Percentiles rank a stretch among this genome's conserved stretches.
These are phyloP conservation scores for Nymphalis io DNA, from an alignment of 1,140 invertebrate genomes.

Conservation along the genomic window DNA sequence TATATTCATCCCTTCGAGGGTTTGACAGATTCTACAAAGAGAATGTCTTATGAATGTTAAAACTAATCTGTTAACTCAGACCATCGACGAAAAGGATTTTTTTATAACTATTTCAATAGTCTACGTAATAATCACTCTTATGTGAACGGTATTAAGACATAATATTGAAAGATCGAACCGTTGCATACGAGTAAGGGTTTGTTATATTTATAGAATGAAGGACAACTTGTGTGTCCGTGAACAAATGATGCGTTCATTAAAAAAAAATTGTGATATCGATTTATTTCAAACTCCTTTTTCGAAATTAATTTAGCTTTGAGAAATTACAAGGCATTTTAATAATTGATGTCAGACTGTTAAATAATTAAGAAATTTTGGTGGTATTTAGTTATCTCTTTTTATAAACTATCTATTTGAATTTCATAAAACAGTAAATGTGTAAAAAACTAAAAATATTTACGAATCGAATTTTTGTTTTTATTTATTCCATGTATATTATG, in stretches of 20 bases:
- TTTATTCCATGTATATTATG: neutral
- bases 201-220: slow-evolving; percentile 51
- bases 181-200: slow-evolving; percentile 11
- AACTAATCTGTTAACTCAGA: slow-evolving; percentile 14
- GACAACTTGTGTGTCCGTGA: slow-evolving; percentile 44
- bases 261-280: slow-evolving; percentile 11
- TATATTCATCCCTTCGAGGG: slow-evolving; percentile 12
- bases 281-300: neutral
- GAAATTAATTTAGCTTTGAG: neutral
- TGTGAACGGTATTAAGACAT: neutral
- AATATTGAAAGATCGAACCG: neutral
- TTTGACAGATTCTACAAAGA: slow-evolving; percentile 12
- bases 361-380: too few species aligned
- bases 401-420: too few species aligned
- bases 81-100: slow-evolving; percentile 1
- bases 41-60: slow-evolving; percentile 19
- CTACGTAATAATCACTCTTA: slow-evolving; percentile 4
- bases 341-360: too few species aligned
- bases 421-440: too few species aligned
- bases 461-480: neutral
- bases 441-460: neutral
- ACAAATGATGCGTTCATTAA: slow-evolving; percentile 41
- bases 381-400: too few species aligned
- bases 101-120: neutral
- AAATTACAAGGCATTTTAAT: neutral